Base-by-base conservation (phyloP, 2,888 invertebrate genomes). In the Cenopis cana region DNA sequence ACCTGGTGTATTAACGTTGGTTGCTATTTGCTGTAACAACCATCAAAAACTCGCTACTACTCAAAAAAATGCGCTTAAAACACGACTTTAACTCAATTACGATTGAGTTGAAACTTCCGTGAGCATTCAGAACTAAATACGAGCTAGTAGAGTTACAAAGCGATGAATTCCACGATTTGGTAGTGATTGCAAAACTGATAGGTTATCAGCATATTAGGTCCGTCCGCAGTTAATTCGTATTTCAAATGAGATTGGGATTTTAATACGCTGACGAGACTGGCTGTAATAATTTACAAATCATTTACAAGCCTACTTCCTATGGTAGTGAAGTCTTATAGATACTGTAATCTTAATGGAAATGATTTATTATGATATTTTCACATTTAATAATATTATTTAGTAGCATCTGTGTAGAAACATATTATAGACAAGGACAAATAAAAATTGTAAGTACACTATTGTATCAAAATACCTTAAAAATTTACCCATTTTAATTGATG, bases 141-240 rank as follows among this genome's bases (percentile, higher is more conserved):
- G 24, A 17, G 49, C 5, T 17, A 2, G 20, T 17, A 17, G 17
- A 10, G 41, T 61, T 38, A 12, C 2, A 14, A 14, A 3, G n/a
- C 5, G 36, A 18, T 17, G 61, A 69, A 64, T 69, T 20, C 41
- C 49, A 14, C 36, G 62, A 46, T 54, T 55, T 56, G 29, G 69
- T 62, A 69, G 56, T 69, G 62, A 69, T 69, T 50, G 56, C 62
- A 57, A 50, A 69, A 69, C 50, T 56, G 56, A 56, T 55, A 61
- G 62, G 24, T 29, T 24, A 38, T 57, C 18, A n/a, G 55, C 29
- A 29, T 55, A 1, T 29, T 33, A 9, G 24, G 14, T 14, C 10
- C n/a, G n/a, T 24, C n/a, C 4, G 18, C 36, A 17, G 17, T 11
- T 46, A 24, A 10, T 49, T 29, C 46, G 2, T n/a, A n/a, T 49